Evolutionary conservation across 2,888 invertebrate species (phyloP), one percentile per base, ranked within the genome.

Genomic region (Synanthedon tipuliformis): DNA sequence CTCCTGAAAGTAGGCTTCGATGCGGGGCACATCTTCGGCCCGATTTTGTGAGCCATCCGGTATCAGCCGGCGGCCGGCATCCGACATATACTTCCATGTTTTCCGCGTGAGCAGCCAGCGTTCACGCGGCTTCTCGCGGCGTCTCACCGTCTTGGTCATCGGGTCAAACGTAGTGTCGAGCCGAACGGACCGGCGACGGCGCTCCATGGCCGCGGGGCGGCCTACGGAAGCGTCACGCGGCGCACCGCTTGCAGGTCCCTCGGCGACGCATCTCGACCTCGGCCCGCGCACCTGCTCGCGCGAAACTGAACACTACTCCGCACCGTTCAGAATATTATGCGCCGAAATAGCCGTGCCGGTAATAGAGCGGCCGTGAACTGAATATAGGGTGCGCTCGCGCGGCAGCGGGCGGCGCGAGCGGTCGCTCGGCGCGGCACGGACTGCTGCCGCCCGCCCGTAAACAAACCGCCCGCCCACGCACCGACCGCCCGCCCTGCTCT

Each of bases 51-150:
- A 89, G 16, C 93, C 93, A 52, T 95, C 95, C n/a, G 95, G 95
- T 54, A 95, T 92, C 52, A 96, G 88, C 69, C 93, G 93, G 56
- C 94, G 91, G 50, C 95, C 95, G 40, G 95, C 95, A 65, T 95
- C 95, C n/a, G 95, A 91, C 95, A 96, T 96, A 78, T 95, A 95
- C 65, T 94, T 89, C 95, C 95, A 95, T 51, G 95, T 95, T 82
- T 96, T 95, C 56, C 95, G 88, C 50, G 95, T 95, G 55, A 95
- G 89, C 56, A 95, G 88, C 95, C 95, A 96, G 76, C 95, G 90
- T 78, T 95, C 95, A 71, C 93, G 92, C 64, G 89, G 82, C 71
- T 89, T 89, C 54, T 89, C 81, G 52, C 90, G 87, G 62, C 89
- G 89, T 55, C 90, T 82, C 64, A 89, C 81, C 51, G 88, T 81